phyloP scores from a whole-genome alignment of 2,888 invertebrate species.

The Nephrotoma appendiculata region DNA sequence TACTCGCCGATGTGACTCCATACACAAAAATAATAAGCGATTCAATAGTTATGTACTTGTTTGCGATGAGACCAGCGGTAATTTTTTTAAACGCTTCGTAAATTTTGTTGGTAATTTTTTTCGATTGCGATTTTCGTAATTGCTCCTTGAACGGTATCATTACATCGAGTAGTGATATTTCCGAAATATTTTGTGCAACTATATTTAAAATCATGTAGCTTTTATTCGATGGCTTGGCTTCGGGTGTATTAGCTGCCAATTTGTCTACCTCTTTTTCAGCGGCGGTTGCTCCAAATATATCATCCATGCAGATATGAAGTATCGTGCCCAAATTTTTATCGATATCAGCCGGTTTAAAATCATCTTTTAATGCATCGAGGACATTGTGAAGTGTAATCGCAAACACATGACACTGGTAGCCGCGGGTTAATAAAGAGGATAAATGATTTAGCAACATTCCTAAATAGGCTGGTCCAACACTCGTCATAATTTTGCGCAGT shows the following conservation, averaged over 20 bases:
- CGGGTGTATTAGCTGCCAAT: constrained; percentile 63
- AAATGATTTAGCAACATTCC: constrained; percentile 66
- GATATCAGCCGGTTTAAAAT: constrained; percentile 64
- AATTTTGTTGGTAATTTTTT: constrained; percentile 63
- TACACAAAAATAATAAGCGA: constrained; percentile 67
- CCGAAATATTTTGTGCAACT: constrained; percentile 62
- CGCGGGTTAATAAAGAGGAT: constrained; percentile 62
- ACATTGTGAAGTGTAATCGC: constrained; percentile 79
- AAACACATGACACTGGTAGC: constrained; percentile 89
- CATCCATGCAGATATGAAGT: constrained; percentile 69
- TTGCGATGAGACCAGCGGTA: constrained; percentile 67
- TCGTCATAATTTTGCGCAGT: constrained; percentile 78
- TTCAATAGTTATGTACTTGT: constrained; percentile 56
- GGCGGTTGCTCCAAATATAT: constrained; percentile 73
- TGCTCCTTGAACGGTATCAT: constrained; percentile 71
- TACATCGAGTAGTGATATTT: constrained; percentile 58
- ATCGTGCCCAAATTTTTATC: constrained; percentile 63
- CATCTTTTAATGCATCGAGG: constrained; percentile 51
- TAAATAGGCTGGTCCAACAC: constrained; percentile 72
- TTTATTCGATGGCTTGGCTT: constrained; percentile 69
- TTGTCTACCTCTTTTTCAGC: constrained; percentile 88
- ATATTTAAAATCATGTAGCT: constrained; percentile 76
- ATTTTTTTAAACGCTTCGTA: constrained; percentile 67
- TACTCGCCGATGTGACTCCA: constrained; percentile 66
- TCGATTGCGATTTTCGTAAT: constrained; percentile 59